Evolutionary conservation across 2,113 vertebrate species (phyloP).

Genomic region (Oncorhynchus kisutch): DNA sequence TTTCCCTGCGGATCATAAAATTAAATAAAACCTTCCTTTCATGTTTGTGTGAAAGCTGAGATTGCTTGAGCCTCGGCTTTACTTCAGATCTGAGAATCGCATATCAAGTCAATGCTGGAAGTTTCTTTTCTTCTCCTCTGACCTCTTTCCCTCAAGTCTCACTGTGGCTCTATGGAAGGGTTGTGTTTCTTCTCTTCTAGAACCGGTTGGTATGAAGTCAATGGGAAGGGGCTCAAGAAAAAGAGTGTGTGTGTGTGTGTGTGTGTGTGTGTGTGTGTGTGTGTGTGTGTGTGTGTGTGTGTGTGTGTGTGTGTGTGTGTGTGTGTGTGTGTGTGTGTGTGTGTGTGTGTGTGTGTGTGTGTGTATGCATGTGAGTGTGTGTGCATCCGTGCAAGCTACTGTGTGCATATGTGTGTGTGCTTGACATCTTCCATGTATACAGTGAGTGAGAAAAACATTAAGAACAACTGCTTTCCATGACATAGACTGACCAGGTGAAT

Average conservation of each 20-base stretch:
- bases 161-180: not conserved
- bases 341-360: slow-evolving; percentile 5
- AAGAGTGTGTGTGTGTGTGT: slow-evolving; percentile 4
- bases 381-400: not conserved
- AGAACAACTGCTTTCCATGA: too few relatives aligned
- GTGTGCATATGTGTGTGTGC: not conserved
- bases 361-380: not conserved
- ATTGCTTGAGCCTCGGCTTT: slow-evolving; percentile 64
- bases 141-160: not conserved
- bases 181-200: not conserved
- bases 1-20: slow-evolving; percentile 46
- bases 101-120: slow-evolving; percentile 51
- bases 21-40: slow-evolving; percentile 45
- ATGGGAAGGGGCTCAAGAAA: too few relatives aligned
- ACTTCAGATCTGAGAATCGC: slow-evolving; percentile 57
- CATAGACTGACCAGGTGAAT: too few relatives aligned
- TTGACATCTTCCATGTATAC: too few relatives aligned
- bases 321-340: not conserved
- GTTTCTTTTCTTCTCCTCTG: not conserved
- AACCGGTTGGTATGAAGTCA: not conserved
- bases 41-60: slow-evolving; percentile 72
- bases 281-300: not conserved
- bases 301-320: not conserved
- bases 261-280: slow-evolving; percentile 5
- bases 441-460: too few relatives aligned